Evolutionary conservation across 2,888 invertebrate species (phyloP).

Genomic region (Vannuccia rotundouncinata): DNA sequence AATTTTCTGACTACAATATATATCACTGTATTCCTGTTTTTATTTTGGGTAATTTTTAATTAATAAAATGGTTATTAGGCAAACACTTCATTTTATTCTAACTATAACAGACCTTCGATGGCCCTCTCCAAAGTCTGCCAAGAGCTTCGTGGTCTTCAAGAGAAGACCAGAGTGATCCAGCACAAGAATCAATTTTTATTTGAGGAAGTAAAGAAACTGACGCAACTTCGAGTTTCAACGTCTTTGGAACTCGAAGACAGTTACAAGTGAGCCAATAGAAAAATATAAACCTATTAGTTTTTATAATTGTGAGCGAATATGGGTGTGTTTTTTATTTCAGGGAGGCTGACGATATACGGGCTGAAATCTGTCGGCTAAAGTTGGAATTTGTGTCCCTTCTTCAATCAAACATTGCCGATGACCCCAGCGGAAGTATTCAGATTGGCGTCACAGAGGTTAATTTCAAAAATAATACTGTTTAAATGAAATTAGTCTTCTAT

Average conservation of each 20-base stretch:
- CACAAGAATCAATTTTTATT: constrained; percentile 1
- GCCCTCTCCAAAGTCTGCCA: constrained; percentile 11
- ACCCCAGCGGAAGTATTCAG: not conserved
- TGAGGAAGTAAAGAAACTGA: not conserved
- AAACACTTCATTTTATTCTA: too few relatives aligned
- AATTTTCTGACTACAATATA: too few relatives aligned
- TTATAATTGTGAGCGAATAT: too few relatives aligned
- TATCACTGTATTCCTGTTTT: too few relatives aligned
- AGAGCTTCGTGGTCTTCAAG: not conserved
- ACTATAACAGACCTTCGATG: not conserved
- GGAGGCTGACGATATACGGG: not conserved
- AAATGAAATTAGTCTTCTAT: not conserved
- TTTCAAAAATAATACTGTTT: not conserved
- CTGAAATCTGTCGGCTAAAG: not conserved
- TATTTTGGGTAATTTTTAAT: too few relatives aligned
- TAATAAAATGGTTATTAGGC: too few relatives aligned
- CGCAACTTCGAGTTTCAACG: not conserved
- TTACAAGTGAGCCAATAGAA: not conserved
- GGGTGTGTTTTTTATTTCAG: not conserved
- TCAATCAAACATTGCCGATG: not conserved
- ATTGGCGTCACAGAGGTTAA: not conserved
- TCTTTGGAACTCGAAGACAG: not conserved
- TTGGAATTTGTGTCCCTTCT: not conserved
- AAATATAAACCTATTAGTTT: too few relatives aligned
- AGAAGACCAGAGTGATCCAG: not conserved